A percentile compares a stretch with the other conserved stretches of the same genome.
Evolutionary conservation across 2,888 invertebrate genomes (phyloP).

Genomic region (Harmothoe impar): DNA sequence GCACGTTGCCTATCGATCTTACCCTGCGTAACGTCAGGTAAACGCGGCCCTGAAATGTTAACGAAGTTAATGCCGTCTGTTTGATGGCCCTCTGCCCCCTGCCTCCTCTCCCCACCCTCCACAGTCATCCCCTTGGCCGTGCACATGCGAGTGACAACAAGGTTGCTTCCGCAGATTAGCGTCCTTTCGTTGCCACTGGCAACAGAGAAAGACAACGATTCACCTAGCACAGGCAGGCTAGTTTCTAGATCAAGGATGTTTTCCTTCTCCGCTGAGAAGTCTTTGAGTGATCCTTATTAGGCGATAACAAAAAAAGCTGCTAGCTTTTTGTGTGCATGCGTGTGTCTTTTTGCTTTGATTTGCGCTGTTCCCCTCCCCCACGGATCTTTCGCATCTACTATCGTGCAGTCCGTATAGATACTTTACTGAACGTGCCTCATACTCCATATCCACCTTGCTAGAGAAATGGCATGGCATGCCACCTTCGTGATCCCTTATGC

Average conservation of each 20-base stretch:
- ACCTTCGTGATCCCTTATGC: no score
- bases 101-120: not conserved
- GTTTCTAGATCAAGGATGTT: constrained; percentile 4
- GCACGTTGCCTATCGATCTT: not conserved
- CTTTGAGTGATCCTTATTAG: constrained; percentile 19
- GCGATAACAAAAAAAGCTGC: not conserved
- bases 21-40: not conserved
- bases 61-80: constrained; percentile 29
- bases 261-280: not conserved
- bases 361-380: no score
- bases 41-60: not conserved
- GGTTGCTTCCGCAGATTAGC: constrained; percentile 6
- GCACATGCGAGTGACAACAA: not conserved
- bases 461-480: no score
- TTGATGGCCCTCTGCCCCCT: not conserved
- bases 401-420: no score
- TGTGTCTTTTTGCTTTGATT: not conserved
- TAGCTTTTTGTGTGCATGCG: not conserved
- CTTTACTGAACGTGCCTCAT: no score
- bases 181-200: not conserved
- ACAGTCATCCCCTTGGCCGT: not conserved
- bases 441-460: no score
- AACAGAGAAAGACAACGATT: not conserved
- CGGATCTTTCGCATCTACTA: no score
- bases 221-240: not conserved